phyloP scores from a whole-genome alignment of 2,797 vertebrate species.

The Tympanoctomys barrerae region DNA sequence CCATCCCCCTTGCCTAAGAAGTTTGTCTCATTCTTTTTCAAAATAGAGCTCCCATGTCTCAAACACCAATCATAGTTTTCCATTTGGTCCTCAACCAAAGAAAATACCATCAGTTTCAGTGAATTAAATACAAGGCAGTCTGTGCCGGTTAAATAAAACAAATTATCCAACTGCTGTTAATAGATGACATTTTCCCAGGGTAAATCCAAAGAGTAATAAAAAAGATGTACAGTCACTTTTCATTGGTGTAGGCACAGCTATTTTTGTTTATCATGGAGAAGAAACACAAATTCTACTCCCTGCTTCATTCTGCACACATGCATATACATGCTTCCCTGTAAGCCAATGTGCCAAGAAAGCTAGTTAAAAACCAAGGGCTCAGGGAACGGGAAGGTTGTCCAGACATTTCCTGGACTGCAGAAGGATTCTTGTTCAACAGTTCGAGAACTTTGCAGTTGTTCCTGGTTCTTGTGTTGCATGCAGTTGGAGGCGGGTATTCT shows the following conservation, averaged over 20 bases:
- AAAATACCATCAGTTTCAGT: constrained; percentile 67
- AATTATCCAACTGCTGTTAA: constrained; percentile 23
- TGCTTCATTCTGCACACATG: no score
- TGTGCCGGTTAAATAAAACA: constrained; percentile 73
- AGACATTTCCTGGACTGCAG: neutral
- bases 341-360: neutral
- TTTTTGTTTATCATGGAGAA: constrained; percentile 5
- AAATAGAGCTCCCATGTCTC: constrained; percentile 58
- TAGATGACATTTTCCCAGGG: constrained; percentile 75
- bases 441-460: neutral
- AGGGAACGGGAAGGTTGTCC: neutral
- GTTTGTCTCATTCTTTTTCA: constrained; percentile 52
- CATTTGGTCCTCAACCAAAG: constrained; percentile 74
- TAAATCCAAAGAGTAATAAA: constrained; percentile 76
- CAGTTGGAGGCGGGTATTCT: constrained; percentile 11
- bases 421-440: neutral
- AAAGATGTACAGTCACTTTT: neutral
- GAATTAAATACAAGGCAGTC: constrained; percentile 71
- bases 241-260: neutral
- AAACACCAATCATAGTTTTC: constrained; percentile 69
- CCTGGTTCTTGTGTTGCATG: neutral
- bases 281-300: neutral
- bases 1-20: no score
- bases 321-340: neutral
- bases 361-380: neutral